A percentile compares a stretch with the other conserved stretches of the same genome.
Evolutionary conservation across 2,888 invertebrate genomes (phyloP).

Genomic region (Metellina segmentata): DNA sequence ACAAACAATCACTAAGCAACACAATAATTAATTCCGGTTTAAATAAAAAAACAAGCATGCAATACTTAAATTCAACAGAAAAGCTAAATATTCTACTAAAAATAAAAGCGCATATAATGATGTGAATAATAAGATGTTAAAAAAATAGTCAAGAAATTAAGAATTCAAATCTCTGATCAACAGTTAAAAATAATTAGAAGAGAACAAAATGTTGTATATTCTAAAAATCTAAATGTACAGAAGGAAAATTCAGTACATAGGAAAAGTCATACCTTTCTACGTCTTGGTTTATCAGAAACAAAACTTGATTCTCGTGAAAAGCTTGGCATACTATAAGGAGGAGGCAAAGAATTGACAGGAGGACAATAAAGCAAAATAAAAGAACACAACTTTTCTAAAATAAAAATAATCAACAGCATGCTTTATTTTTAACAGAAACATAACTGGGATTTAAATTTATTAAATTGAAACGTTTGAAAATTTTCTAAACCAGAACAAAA

Average conservation of each 20-base stretch:
- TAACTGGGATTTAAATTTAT: background rate
- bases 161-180: too few relatives aligned
- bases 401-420: constrained; percentile 13
- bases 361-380: constrained; percentile 34
- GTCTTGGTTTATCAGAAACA: constrained; percentile 51
- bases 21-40: too few relatives aligned
- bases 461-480: background rate
- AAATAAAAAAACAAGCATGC: too few relatives aligned
- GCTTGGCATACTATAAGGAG: constrained; percentile 61
- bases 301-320: constrained; percentile 64
- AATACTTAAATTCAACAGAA: too few relatives aligned
- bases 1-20: too few relatives aligned
- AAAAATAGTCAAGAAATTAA: too few relatives aligned
- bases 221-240: too few relatives aligned
- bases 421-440: constrained; percentile 10
- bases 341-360: constrained; percentile 53
- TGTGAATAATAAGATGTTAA: too few relatives aligned
- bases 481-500: background rate
- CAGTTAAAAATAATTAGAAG: too few relatives aligned
- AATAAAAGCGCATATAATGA: too few relatives aligned
- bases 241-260: background rate
- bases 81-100: too few relatives aligned
- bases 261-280: constrained; percentile 55
- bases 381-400: background rate
- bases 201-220: too few relatives aligned